Base-by-base conservation (phyloP, 2,888 invertebrate species). In the Rotaria macrura region DNA sequence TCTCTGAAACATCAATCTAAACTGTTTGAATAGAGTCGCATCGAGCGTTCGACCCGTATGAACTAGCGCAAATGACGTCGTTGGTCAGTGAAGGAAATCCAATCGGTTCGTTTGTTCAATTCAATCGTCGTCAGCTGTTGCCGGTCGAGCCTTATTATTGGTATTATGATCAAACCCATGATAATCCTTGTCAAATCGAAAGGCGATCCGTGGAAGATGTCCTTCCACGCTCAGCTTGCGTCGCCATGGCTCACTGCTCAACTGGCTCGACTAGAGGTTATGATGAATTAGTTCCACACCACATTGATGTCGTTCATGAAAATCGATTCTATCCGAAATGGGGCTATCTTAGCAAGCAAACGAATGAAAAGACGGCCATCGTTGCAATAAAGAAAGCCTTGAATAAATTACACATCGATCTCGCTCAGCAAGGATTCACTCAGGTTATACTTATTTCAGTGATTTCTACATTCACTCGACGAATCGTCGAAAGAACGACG, bases 81-180 rank as follows among this genome's bases (percentile, higher is more conserved):
- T 52, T 10, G 3, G 52, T 52, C 23, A 52, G 52, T 52, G 52
- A 52, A 52, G 23, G 52, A 6, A 7, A 52, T 52, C 23, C 52
- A 23, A 20, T 52, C 4, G 52, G 52, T 23, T 52, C 52, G 23
- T 52, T 52, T 52, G 17, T 93, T 88, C 94, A 94, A 89, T 93
- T 94, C 12, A 88, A 89, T 25, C 87, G 89, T 34, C 93, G 95
- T 84, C 93, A 94, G 47, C 91, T 95, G 87, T 93, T 93, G 2
- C 93, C 95, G 0, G 92, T 92, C 85, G 93, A 96, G 86, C 96
- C 98, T 20, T 97, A 96, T 91, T 99, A 98, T 25, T 91, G 98
- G 87, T 95, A 99, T 91, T 92, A 96, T 89, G 99, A 99, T 92
- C 93, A 95, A 89, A 97, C 97, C n/a, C 99, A 99, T 91, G 99